phyloP scores from a whole-genome alignment of 2,113 vertebrate genomes.

The Pachyramphus minor region DNA sequence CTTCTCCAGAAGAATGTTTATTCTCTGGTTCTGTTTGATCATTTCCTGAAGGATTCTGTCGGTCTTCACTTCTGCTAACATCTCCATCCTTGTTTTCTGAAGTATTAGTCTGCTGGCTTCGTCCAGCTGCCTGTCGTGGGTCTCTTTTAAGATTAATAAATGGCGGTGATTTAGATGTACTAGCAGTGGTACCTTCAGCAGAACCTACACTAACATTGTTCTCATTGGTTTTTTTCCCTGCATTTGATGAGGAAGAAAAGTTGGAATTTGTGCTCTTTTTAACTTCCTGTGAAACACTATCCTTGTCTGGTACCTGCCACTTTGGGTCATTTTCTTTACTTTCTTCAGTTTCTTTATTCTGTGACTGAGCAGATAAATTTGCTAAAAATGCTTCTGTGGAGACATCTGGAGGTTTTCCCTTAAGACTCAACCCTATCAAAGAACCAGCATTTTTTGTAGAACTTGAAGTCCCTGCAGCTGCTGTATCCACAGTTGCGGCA shows the following conservation, averaged over 20 bases:
- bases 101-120: conserved; percentile 77
- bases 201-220: conserved; percentile 11
- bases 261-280: conserved; percentile 39
- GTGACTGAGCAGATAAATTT: conserved; percentile 75
- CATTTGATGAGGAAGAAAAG: conserved; percentile 38
- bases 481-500: conserved; percentile 12
- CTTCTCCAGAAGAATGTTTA: conserved; percentile 60
- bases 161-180: conserved; percentile 67
- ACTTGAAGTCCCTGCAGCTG: conserved; percentile 51
- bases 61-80: conserved; percentile 67
- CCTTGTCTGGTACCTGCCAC: conserved; percentile 51
- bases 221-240: conserved; percentile 57
- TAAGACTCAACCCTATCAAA: conserved; percentile 77
- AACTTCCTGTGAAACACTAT: conserved; percentile 57
- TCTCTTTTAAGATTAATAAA: conserved; percentile 78
- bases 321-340: conserved; percentile 65
- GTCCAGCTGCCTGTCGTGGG: conserved; percentile 81
- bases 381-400: conserved; percentile 91
- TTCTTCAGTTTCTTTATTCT: conserved; percentile 72
- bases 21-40: conserved; percentile 54
- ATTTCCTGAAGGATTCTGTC: conserved; percentile 17
- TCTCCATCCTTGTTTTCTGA: conserved; percentile 73
- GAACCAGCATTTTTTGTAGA: conserved; percentile 52
- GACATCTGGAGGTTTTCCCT: conserved; percentile 92
- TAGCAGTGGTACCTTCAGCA: conserved; percentile 61